Conservation (phyloP, 2,888 invertebrate species). For the Electrophaes corylata region DNA sequence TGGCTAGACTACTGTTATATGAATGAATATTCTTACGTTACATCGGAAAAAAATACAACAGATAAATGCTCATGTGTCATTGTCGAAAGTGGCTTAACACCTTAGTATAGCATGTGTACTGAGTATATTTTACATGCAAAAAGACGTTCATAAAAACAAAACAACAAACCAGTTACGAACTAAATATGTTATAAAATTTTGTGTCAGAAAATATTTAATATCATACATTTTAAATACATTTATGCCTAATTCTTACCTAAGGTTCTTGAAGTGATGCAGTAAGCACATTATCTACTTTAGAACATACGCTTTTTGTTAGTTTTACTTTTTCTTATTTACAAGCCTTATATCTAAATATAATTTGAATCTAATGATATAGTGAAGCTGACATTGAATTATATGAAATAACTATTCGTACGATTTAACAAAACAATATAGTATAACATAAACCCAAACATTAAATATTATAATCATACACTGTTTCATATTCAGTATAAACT, state of each 20-base stretch:
- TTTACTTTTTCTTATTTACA: slow-evolving; percentile 52
- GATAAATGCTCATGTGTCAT: too few species aligned
- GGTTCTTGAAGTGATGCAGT: slow-evolving; percentile 38
- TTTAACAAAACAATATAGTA: too few species aligned
- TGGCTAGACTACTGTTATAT: slow-evolving; percentile 1
- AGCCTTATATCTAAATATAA: slow-evolving; percentile 37
- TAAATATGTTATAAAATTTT: neutral
- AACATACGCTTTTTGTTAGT: slow-evolving; percentile 76
- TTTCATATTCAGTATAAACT: too few species aligned
- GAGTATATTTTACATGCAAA: too few species aligned
- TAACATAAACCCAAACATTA: too few species aligned
- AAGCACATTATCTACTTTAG: slow-evolving; percentile 79
- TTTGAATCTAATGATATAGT: neutral
- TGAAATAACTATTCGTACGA: neutral
- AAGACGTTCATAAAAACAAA: too few species aligned
- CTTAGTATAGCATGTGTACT: too few species aligned
- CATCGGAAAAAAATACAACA: neutral
- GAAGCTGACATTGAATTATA: neutral
- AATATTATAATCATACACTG: too few species aligned
- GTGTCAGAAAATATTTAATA: neutral
- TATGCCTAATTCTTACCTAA: slow-evolving; percentile 3
- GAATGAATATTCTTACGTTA: slow-evolving; percentile 1
- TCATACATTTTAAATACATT: neutral
- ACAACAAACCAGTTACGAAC: too few species aligned
- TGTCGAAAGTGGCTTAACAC: too few species aligned